Evolutionary conservation across 2,888 invertebrate species (phyloP).

Genomic region (Entomobrya proxima): DNA sequence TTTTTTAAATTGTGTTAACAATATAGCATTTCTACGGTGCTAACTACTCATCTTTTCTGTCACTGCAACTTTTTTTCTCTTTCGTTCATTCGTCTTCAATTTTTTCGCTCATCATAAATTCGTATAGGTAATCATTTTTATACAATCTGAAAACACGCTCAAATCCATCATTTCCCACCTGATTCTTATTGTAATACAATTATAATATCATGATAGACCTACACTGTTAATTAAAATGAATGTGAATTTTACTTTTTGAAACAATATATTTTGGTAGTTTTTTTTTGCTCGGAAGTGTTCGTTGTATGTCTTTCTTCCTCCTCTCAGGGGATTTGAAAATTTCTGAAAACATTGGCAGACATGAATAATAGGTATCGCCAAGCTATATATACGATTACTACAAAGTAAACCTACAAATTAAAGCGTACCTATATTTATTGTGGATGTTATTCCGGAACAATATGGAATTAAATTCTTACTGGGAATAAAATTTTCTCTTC

Average conservation of each 20-base stretch:
- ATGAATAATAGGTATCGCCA: neutral
- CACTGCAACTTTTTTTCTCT: neutral
- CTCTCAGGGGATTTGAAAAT: neutral
- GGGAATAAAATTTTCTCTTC: neutral
- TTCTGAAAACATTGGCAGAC: neutral
- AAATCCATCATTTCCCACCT: neutral
- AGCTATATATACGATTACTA: too few species aligned
- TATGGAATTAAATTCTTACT: neutral
- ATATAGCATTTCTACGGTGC: constrained; percentile 25
- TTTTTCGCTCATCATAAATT: constrained; percentile 15
- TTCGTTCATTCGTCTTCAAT: neutral
- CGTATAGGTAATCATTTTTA: constrained; percentile 3
- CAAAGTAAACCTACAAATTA: too few species aligned
- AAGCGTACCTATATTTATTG: too few species aligned
- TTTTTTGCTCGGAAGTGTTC: constrained; percentile 61
- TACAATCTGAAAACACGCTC: neutral
- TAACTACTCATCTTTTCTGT: constrained; percentile 19
- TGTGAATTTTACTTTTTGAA: constrained; percentile 1
- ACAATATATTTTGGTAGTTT: too few species aligned
- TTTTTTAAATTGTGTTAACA: neutral
- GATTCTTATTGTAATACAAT: constrained; percentile 12
- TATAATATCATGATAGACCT: neutral
- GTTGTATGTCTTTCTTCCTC: constrained; percentile 63
- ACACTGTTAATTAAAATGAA: neutral
- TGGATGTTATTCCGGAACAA: neutral